Conservation (phyloP, 1,140 invertebrate species). For the Dysdera silvatica region DNA sequence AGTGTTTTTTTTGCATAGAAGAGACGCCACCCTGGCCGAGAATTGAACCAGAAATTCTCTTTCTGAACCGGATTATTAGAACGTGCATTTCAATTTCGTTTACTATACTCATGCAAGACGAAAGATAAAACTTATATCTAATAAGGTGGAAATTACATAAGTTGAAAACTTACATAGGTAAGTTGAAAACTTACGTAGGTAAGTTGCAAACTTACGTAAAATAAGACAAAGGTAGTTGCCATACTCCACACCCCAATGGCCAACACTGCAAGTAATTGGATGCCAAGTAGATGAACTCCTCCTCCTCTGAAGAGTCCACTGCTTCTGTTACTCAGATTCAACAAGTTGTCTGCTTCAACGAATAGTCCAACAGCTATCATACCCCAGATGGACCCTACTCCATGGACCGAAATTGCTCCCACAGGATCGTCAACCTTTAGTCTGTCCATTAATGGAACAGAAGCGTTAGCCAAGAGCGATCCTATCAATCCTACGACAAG, state of each 20-base stretch:
- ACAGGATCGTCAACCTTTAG: constrained; percentile 82
- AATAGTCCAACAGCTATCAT: constrained; percentile 82
- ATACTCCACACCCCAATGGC: constrained; percentile 34
- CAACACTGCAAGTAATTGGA: constrained; percentile 36
- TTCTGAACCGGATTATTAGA: too few species aligned
- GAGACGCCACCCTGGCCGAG: too few species aligned
- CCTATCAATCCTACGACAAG: constrained; percentile 73
- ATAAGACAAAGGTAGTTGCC: constrained; percentile 23
- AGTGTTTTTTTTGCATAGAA: too few species aligned
- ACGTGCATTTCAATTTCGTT: too few species aligned
- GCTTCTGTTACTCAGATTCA: constrained; percentile 66
- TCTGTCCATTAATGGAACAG: constrained; percentile 64
- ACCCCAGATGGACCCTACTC: constrained; percentile 48
- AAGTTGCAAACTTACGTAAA: constrained; percentile 24
- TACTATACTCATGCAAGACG: too few species aligned
- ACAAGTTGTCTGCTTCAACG: constrained; percentile 70
- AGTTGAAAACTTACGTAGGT: neutral
- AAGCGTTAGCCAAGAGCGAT: constrained; percentile 58
- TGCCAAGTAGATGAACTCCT: constrained; percentile 37
- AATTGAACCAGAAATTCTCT: too few species aligned
- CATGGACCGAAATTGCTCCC: constrained; percentile 79
- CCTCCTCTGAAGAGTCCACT: constrained; percentile 66
- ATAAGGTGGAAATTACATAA: too few species aligned
- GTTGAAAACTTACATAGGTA: too few species aligned
- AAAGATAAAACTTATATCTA: too few species aligned